These are phyloP conservation scores for Noctua janthe DNA, from an alignment of 2,888 invertebrate genomes.

Conservation along the genomic window DNA sequence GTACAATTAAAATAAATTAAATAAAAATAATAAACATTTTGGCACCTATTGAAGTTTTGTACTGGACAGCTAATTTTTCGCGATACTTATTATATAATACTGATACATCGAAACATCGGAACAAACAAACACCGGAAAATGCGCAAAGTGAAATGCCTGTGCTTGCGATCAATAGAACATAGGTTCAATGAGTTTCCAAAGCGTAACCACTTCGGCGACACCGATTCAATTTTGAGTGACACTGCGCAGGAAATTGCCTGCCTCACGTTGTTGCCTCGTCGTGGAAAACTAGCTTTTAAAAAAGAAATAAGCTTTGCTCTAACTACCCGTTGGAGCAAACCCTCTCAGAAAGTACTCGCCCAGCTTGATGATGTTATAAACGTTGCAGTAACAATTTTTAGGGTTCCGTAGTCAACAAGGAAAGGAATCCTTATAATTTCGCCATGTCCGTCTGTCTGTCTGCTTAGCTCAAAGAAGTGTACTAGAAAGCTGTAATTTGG, in stretches of 20 bases:
- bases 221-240: slow-evolving; percentile 40
- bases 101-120: neutral
- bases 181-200: neutral
- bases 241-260: slow-evolving; percentile 33
- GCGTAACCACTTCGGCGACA: slow-evolving; percentile 4
- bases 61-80: neutral
- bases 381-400: too few species aligned
- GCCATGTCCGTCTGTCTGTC: too few species aligned
- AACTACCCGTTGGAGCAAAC: slow-evolving; percentile 3
- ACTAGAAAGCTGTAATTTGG: too few species aligned
- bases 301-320: slow-evolving; percentile 1
- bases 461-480: too few species aligned
- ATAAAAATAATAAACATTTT: too few species aligned
- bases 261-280: neutral
- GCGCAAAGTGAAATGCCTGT: neutral
- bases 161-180: slow-evolving; percentile 7
- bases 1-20: too few species aligned
- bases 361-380: neutral
- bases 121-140: neutral
- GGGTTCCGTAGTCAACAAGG: too few species aligned
- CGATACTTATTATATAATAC: too few species aligned
- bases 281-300: neutral
- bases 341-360: neutral
- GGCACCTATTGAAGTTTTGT: neutral
- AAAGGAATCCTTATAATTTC: too few species aligned